A percentile compares a stretch with the other conserved stretches of the same genome.
Conservation (phyloP, 2,888 invertebrate species). For the Miltochrista miniata region DNA sequence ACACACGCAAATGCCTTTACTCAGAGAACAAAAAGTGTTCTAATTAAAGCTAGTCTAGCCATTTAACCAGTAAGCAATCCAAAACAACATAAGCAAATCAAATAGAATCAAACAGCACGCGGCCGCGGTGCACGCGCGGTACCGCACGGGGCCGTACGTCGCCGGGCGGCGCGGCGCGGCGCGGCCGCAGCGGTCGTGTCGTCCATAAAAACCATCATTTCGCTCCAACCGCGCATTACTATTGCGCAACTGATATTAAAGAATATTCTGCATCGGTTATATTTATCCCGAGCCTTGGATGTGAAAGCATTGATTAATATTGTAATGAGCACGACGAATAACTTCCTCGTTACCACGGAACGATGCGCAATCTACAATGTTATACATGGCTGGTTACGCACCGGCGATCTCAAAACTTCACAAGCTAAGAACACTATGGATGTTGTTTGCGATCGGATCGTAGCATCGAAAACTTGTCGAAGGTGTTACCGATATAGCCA, state of each 20-base stretch:
- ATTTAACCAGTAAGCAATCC: too few relatives aligned
- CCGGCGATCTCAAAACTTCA: not conserved
- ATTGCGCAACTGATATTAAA: conserved; percentile 63
- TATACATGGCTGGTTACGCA: not conserved
- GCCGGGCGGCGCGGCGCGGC: conserved; percentile 19
- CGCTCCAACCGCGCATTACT: conserved; percentile 51
- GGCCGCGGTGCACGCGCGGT: conserved; percentile 3
- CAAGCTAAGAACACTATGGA: conserved; percentile 10
- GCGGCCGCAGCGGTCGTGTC: conserved; percentile 12
- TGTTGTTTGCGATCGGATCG: not conserved
- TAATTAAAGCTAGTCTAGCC: too few relatives aligned
- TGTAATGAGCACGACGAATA: conserved; percentile 70
- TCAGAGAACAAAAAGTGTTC: too few relatives aligned
- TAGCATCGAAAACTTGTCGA: not conserved
- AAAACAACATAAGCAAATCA: too few relatives aligned
- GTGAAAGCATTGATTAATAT: conserved; percentile 76
- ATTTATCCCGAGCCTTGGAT: conserved; percentile 57
- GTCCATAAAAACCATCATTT: conserved; percentile 48
- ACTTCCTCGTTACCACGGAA: conserved; percentile 37
- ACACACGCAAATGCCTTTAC: too few relatives aligned
- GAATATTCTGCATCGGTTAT: conserved; percentile 55
- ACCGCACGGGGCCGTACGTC: conserved; percentile 25
- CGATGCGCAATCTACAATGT: not conserved
- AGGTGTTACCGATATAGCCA: conserved; percentile 27
- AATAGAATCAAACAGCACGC: not conserved